These are phyloP conservation scores for Panthera uncia DNA, from an alignment of 2,113 vertebrate genomes.

Conservation along the genomic window DNA sequence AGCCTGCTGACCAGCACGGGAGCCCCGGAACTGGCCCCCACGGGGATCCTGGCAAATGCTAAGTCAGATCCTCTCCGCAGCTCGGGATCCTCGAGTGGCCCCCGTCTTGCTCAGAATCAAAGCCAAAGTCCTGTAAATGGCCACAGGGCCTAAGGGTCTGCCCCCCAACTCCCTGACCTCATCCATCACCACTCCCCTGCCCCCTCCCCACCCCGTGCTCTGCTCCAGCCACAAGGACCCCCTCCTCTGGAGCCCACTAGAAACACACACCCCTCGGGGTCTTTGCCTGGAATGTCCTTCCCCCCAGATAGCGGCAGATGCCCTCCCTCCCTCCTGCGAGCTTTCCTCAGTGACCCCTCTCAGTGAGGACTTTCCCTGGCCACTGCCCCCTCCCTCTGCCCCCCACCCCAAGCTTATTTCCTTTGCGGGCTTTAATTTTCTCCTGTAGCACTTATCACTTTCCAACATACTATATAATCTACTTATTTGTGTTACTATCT, in stretches of 20 bases:
- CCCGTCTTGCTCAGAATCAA: neutral
- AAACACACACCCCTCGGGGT: neutral
- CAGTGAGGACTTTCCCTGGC: neutral
- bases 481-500: accelerated
- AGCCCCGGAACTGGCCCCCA: neutral
- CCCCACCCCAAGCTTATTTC: neutral
- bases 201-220: neutral
- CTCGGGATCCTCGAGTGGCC: neutral
- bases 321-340: neutral
- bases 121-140: neutral
- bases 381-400: neutral
- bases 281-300: neutral
- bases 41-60: neutral
- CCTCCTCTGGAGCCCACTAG: neutral
- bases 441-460: neutral
- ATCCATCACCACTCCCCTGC: neutral
- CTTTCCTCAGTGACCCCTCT: neutral
- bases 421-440: neutral
- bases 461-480: accelerated
- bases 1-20: accelerated
- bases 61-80: neutral
- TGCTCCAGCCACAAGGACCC: neutral
- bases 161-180: too few relatives aligned
- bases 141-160: neutral
- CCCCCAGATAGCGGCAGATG: too few relatives aligned